These are phyloP conservation scores for Mesaphorura yosii DNA, from an alignment of 1,140 invertebrate species.

Conservation along the genomic window DNA sequence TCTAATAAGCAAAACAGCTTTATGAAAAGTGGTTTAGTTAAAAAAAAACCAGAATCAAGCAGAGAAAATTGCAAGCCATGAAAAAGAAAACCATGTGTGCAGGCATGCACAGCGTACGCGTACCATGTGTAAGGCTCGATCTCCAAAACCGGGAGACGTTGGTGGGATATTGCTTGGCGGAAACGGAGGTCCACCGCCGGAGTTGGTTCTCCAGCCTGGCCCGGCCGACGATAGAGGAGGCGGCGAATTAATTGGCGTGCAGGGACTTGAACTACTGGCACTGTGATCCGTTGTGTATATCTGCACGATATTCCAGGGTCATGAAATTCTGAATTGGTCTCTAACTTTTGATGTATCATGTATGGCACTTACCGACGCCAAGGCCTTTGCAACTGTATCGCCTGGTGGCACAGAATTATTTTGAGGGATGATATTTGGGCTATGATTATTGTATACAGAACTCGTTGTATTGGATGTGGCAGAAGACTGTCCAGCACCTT, in stretches of 20 bases:
- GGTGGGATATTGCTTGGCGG: conserved; percentile 42
- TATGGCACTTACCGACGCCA: conserved; percentile 57
- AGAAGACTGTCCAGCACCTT: conserved; percentile 40
- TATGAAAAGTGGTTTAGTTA: no score
- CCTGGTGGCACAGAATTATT: conserved; percentile 44
- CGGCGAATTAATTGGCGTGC: conserved; percentile 73
- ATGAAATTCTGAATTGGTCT: not conserved
- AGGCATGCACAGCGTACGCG: conserved; percentile 32
- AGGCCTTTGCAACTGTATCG: conserved; percentile 63
- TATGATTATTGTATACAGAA: conserved; percentile 40
- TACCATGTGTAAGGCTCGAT: conserved; percentile 32
- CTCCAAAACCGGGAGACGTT: conserved; percentile 34
- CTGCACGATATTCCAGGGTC: conserved; percentile 41
- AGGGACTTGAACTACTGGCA: conserved; percentile 77
- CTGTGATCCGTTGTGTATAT: conserved; percentile 80
- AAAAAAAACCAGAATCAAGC: conserved; percentile 13
- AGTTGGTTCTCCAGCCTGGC: conserved; percentile 25
- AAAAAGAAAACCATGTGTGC: conserved; percentile 32
- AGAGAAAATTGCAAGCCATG: conserved; percentile 35
- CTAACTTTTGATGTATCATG: not conserved
- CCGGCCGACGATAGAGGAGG: conserved; percentile 46
- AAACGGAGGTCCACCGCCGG: conserved; percentile 25
- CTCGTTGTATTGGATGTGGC: conserved; percentile 39
- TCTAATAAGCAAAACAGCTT: no score
- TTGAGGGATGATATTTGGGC: conserved; percentile 35